A percentile compares a stretch with the other conserved stretches of the same genome.
phyloP scores from a whole-genome alignment of 2,888 invertebrate genomes.

The Epinotia brunnichana region DNA sequence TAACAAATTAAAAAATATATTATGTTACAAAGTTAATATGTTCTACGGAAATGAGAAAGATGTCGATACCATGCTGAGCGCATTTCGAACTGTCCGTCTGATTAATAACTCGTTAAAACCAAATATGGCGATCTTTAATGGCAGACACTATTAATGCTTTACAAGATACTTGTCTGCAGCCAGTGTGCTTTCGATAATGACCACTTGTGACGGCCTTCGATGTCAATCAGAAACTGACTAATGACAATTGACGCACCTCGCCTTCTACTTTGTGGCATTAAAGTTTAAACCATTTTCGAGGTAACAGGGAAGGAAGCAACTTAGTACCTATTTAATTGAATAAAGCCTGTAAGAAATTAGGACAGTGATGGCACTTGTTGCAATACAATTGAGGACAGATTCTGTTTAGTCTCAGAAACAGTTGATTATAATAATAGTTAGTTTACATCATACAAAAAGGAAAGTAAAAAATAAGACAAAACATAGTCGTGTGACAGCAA shows the following conservation, averaged over 20 bases:
- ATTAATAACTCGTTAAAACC: slow-evolving; percentile 61
- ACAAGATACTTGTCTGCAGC: slow-evolving; percentile 57
- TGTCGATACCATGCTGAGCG: slow-evolving; percentile 21
- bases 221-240: slow-evolving; percentile 65
- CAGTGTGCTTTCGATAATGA: slow-evolving; percentile 64
- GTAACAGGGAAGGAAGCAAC: slow-evolving; percentile 9
- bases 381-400: background rate
- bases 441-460: no score
- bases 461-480: no score
- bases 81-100: slow-evolving; percentile 50
- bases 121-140: slow-evolving; percentile 63
- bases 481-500: no score
- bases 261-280: slow-evolving; percentile 28
- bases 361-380: background rate
- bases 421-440: no score
- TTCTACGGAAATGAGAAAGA: slow-evolving; percentile 30
- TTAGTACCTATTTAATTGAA: background rate
- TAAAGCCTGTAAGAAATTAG: background rate
- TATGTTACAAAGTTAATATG: slow-evolving; percentile 8
- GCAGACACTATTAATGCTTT: slow-evolving; percentile 59
- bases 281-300: slow-evolving; percentile 21
- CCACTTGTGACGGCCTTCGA: slow-evolving; percentile 60
- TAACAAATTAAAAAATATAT: background rate
- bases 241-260: slow-evolving; percentile 64
- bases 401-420: background rate